phyloP scores from a whole-genome alignment of 2,797 vertebrate species.

The Chelonia mydas region DNA sequence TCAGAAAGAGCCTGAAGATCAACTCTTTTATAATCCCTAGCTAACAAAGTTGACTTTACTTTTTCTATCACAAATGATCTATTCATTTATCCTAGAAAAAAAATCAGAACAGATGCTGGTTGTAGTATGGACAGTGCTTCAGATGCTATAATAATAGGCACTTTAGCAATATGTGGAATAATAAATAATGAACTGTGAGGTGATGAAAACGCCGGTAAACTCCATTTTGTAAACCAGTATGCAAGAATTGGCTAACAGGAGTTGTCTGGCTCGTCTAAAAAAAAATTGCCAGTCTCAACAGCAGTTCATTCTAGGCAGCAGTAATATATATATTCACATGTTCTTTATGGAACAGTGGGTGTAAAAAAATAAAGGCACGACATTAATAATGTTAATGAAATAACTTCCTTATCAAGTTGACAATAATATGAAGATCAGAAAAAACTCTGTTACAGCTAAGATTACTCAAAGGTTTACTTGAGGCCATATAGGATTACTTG shows the following conservation, averaged over 20 bases:
- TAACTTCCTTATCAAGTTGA: not conserved
- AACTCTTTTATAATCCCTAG: not conserved
- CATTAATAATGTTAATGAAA: not conserved
- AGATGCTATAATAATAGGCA: not conserved
- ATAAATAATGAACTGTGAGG: not conserved
- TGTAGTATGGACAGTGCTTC: not conserved
- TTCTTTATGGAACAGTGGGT: not conserved
- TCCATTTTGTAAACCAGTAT: not conserved
- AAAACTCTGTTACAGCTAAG: conserved; percentile 9
- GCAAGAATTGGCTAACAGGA: not conserved
- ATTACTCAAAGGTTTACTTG: conserved; percentile 51
- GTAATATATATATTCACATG: not conserved
- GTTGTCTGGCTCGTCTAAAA: not conserved
- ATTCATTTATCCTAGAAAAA: conserved; percentile 1
- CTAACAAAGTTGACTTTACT: not conserved
- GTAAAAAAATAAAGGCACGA: not conserved
- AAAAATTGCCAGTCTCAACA: not conserved
- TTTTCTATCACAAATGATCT: not conserved
- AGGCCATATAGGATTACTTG: conserved; percentile 66
- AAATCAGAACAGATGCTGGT: not conserved
- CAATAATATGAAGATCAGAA: not conserved
- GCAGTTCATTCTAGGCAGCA: not conserved
- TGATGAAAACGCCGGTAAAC: not conserved
- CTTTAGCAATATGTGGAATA: not conserved
- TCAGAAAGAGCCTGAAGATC: not conserved